Evolutionary conservation across 1,140 invertebrate genomes (phyloP), one percentile per base, ranked within the genome.

Genomic region (Drosophila nikananu): DNA sequence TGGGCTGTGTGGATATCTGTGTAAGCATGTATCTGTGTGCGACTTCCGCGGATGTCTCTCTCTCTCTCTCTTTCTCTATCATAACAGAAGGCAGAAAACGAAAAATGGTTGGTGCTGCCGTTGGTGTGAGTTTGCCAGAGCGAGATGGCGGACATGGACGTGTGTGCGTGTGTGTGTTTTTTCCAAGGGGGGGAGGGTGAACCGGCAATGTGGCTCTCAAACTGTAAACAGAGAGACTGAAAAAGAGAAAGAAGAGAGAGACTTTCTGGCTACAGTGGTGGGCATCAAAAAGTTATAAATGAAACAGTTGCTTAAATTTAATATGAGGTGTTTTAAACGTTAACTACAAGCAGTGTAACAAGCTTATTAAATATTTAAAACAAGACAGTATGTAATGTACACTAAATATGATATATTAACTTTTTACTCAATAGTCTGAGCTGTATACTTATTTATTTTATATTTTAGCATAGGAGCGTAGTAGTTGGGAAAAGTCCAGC

Each of bases 31-130:
- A 35, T 23, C 35, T 57, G 54, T 57, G 54, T 57, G 35, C 21
- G 54, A 39, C 54, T n/a, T 39, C 21, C 32, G 54, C 35, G 32
- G 55, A n/a, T n/a, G 21, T 23, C 15, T 44, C 35, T 58, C 55
- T n/a, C 12, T 12, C 12, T 37, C 12, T 12, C 12, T 15, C 32
- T 30, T 9, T 32, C 21, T 44, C 55, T 58, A 15, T 42, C 35
- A 44, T 35, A 35, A 25, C 63, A 30, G 21, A 57, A 23, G 9
- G 32, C 39, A 23, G 27, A 42, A 80, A 51, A 46, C 77, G 42
- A 39, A 64, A 77, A 64, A 60, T 82, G 64, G 54, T 77, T 77
- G 75, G 73, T 60, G 59, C 41, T 37, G 55, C 12, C 21, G 51
- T n/a, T 13, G 39, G 52, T 77, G 39, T 71, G 19, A 32, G 58